phyloP scores from a whole-genome alignment of 2,113 vertebrate species.

The Microcebus lehilahytsara region DNA sequence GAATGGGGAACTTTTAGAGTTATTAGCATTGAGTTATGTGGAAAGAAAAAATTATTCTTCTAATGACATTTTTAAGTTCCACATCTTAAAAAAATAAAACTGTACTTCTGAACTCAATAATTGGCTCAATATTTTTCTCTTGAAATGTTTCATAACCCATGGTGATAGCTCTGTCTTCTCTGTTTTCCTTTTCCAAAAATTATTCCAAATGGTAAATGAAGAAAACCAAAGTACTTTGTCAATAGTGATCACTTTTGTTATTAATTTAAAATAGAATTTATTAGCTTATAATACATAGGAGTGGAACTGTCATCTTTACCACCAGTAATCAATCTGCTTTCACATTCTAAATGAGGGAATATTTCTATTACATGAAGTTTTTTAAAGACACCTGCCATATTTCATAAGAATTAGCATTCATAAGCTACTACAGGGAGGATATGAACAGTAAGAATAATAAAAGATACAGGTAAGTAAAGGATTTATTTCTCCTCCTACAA shows the following conservation, averaged over 20 bases:
- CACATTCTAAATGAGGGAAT: background rate
- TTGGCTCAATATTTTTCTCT: background rate
- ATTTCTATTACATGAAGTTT: background rate
- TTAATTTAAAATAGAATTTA: conserved; percentile 2
- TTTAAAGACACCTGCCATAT: background rate
- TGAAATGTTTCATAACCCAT: background rate
- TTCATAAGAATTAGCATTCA: background rate
- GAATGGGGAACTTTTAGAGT: background rate
- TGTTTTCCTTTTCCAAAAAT: background rate
- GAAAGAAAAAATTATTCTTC: background rate
- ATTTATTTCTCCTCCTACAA: background rate
- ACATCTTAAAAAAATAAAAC: background rate
- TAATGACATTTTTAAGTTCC: background rate
- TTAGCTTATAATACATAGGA: background rate
- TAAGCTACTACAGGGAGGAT: background rate
- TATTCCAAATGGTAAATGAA: conserved; percentile 34
- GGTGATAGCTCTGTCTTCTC: background rate
- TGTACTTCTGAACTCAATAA: conserved; percentile 5
- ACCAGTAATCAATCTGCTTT: background rate
- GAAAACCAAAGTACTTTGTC: background rate
- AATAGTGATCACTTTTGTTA: background rate
- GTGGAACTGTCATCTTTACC: background rate
- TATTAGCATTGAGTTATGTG: background rate
- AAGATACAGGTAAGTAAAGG: background rate
- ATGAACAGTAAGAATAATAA: background rate